Evolutionary conservation across 2,888 invertebrate species (phyloP).

Genomic region (Drosophila flavopinicola): DNA sequence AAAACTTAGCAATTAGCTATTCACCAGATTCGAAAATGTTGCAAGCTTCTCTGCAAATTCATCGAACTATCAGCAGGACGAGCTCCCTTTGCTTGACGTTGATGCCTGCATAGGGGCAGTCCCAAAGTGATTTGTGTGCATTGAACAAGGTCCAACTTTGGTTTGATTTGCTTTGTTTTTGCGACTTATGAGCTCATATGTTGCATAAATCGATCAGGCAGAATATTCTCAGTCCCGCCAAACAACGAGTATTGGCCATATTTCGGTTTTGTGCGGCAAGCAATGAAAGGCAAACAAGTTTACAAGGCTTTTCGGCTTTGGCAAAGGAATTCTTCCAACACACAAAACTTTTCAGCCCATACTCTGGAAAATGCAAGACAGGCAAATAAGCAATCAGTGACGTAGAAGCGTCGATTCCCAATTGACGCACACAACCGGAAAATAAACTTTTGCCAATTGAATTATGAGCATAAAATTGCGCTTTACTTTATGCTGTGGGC

Average conservation of each 20-base stretch:
- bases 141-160: conserved; percentile 37
- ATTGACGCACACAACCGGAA: conserved; percentile 38
- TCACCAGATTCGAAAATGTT: conserved; percentile 25
- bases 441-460: conserved; percentile 59
- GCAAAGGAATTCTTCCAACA: conserved; percentile 20
- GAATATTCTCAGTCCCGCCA: conserved; percentile 36
- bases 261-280: conserved; percentile 37
- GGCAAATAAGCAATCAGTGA: conserved; percentile 28
- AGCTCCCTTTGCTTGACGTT: conserved; percentile 13
- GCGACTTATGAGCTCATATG: conserved; percentile 51
- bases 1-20: conserved; percentile 36
- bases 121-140: conserved; percentile 41
- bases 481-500: conserved; percentile 24
- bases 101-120: conserved; percentile 15
- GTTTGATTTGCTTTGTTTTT: conserved; percentile 43
- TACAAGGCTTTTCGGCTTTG: conserved; percentile 1
- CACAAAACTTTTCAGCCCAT: conserved; percentile 5
- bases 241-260: conserved; percentile 37
- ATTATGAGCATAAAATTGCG: conserved; percentile 58
- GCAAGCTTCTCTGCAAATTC: conserved; percentile 40
- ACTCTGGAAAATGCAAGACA: not conserved
- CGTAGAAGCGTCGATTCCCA: conserved; percentile 4
- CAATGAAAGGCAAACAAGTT: conserved; percentile 19
- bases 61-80: conserved; percentile 35
- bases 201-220: conserved; percentile 19